phyloP scores from a whole-genome alignment of 1,140 invertebrate genomes.

The Hestina assimilis region DNA sequence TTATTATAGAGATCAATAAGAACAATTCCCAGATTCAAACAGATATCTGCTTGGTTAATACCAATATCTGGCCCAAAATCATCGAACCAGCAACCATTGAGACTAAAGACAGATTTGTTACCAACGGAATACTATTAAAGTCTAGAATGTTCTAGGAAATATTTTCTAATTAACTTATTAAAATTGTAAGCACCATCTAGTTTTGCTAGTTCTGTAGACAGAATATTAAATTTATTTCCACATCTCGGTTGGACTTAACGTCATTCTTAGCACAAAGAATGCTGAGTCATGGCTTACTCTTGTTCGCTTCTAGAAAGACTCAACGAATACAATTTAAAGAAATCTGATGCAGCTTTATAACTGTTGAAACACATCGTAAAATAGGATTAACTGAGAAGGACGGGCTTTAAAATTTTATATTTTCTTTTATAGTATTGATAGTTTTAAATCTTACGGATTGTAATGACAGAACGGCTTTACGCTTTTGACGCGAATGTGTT shows the following conservation, averaged over 20 bases:
- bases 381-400: background rate
- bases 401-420: too few relatives aligned
- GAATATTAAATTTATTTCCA: conserved; percentile 25
- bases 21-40: too few relatives aligned
- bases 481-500: too few relatives aligned
- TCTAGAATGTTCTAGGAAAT: too few relatives aligned
- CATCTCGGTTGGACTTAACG: conserved; percentile 15
- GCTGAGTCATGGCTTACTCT: conserved; percentile 13
- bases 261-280: conserved; percentile 16
- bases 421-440: too few relatives aligned
- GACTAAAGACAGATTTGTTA: too few relatives aligned
- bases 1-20: too few relatives aligned
- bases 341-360: background rate
- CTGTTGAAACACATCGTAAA: background rate
- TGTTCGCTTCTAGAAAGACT: background rate
- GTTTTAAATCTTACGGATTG: too few relatives aligned
- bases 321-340: background rate
- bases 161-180: background rate
- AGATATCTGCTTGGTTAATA: background rate
- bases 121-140: too few relatives aligned
- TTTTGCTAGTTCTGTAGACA: background rate
- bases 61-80: too few relatives aligned
- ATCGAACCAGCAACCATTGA: too few relatives aligned
- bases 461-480: too few relatives aligned
- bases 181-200: background rate